Percentiles rank a stretch among this genome's conserved stretches.
Conservation (phyloP, 2,888 invertebrate species). For the Punctoribates punctum region DNA sequence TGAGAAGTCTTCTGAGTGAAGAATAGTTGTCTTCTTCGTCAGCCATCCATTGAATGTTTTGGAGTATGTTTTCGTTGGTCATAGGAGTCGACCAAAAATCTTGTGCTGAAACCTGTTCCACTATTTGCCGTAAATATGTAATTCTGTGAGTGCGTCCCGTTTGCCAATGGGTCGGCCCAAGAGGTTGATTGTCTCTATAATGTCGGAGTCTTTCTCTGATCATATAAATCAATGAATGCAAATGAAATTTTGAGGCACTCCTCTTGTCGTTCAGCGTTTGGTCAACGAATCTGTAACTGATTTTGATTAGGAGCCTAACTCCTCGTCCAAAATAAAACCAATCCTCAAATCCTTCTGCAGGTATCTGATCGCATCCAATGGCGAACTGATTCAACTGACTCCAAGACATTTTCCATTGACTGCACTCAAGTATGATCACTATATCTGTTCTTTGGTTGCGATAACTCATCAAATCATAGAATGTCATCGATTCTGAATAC, state of each 20-base stretch:
- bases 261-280: neutral
- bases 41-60: neutral
- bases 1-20: neutral
- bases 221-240: neutral
- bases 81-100: neutral
- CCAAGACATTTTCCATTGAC: neutral
- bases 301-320: neutral
- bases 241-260: neutral
- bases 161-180: no score
- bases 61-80: neutral
- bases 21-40: neutral
- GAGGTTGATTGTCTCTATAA: neutral
- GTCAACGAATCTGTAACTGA: neutral
- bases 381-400: neutral
- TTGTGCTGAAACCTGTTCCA: neutral
- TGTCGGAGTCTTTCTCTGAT: neutral
- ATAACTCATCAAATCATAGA: neutral
- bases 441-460: neutral
- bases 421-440: neutral
- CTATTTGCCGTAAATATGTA: neutral
- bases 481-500: neutral
- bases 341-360: neutral
- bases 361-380: neutral
- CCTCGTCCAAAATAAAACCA: neutral
- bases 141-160: neutral